These are phyloP conservation scores for Sebastes miniatus DNA, from an alignment of 2,797 vertebrate genomes.

Conservation along the genomic window DNA sequence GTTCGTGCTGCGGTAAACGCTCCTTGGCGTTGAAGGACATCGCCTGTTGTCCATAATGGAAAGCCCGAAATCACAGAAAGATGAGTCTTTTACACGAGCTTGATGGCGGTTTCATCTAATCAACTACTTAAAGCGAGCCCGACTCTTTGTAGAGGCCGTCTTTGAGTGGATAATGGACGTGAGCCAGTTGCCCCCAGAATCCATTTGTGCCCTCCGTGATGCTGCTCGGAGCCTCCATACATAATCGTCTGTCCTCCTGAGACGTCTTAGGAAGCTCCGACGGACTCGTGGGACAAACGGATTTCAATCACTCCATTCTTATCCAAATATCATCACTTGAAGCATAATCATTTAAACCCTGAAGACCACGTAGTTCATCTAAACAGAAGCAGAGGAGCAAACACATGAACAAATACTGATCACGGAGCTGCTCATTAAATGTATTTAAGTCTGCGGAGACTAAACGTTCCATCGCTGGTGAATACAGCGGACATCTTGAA, in stretches of 20 bases:
- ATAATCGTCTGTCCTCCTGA: constrained; percentile 58
- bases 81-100: constrained; percentile 9
- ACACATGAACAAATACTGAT: background rate
- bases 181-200: constrained; percentile 47
- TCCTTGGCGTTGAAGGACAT: constrained; percentile 30
- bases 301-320: constrained; percentile 34
- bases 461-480: background rate
- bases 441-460: background rate
- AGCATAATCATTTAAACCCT: constrained; percentile 14
- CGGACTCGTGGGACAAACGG: constrained; percentile 28
- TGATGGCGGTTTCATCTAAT: constrained; percentile 35
- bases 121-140: background rate
- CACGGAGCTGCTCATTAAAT: background rate
- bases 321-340: background rate
- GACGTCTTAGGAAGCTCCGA: constrained; percentile 37
- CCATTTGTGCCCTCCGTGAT: constrained; percentile 54
- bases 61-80: constrained; percentile 12
- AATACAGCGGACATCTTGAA: background rate
- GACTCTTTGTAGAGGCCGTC: constrained; percentile 4
- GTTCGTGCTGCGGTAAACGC: background rate
- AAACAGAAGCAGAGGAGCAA: background rate
- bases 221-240: constrained; percentile 24
- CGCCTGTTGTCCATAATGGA: constrained; percentile 17
- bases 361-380: background rate
- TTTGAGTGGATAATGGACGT: constrained; percentile 52